These are phyloP conservation scores for Odontothrips loti DNA, from an alignment of 2,888 invertebrate genomes.

Conservation along the genomic window DNA sequence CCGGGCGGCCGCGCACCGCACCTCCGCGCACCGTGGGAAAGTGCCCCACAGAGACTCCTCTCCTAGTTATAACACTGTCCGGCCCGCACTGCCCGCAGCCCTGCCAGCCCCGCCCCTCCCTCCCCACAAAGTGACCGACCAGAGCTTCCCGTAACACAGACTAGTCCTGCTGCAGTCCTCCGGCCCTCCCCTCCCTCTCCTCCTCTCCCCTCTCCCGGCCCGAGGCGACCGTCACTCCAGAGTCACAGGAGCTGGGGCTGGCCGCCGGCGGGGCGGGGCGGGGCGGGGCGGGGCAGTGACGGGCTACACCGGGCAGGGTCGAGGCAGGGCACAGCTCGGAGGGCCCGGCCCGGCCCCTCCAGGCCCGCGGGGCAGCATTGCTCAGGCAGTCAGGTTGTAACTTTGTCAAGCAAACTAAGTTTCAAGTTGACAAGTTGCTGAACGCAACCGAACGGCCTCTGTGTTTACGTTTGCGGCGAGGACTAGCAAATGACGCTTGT, in stretches of 20 bases:
- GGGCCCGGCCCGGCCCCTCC: neutral
- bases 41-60: neutral
- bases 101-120: neutral
- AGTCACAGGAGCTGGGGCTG: neutral
- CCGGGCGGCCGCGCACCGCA: no score
- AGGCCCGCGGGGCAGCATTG: neutral
- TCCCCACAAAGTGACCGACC: neutral
- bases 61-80: neutral
- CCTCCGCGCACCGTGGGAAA: neutral
- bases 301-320: no score
- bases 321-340: no score
- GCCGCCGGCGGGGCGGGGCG: neutral
- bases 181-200: neutral
- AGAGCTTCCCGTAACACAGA: neutral
- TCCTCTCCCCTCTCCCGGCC: neutral
- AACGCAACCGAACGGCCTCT: constrained; percentile 13
- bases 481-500: constrained; percentile 11
- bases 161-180: no score
- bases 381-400: constrained; percentile 26
- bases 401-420: constrained; percentile 26
- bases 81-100: no score
- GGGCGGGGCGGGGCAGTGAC: neutral
- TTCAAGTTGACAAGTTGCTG: constrained; percentile 23
- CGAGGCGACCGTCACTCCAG: neutral
- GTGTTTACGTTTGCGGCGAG: neutral